Conservation (phyloP, 1,140 invertebrate genomes). For the Episyrphus balteatus region DNA sequence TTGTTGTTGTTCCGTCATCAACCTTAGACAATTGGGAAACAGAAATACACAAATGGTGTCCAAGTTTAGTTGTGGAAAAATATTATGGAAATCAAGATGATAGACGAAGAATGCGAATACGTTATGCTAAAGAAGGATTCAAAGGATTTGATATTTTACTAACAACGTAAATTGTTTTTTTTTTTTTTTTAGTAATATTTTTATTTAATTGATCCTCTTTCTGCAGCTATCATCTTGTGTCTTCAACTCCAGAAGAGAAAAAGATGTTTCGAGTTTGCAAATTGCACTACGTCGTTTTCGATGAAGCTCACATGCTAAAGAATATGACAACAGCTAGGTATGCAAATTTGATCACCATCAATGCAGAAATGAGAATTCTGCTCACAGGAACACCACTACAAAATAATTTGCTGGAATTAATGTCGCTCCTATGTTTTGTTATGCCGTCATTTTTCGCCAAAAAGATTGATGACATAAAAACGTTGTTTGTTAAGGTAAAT, state of each 20-base stretch:
- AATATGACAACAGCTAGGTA: constrained; percentile 91
- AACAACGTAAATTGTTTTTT: constrained; percentile 54
- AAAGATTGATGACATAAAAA: constrained; percentile 79
- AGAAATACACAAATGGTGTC: constrained; percentile 77
- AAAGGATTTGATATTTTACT: constrained; percentile 72
- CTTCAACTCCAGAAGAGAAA: constrained; percentile 75
- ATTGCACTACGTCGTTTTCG: constrained; percentile 89
- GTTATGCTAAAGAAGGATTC: constrained; percentile 63
- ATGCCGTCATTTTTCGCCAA: constrained; percentile 90
- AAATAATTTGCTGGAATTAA: constrained; percentile 91
- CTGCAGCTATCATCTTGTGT: constrained; percentile 58
- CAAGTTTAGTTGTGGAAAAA: constrained; percentile 61
- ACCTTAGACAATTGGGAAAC: constrained; percentile 86
- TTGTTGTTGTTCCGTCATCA: constrained; percentile 86
- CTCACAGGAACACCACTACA: constrained; percentile 90
- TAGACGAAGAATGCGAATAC: constrained; percentile 59
- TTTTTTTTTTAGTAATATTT: not conserved
- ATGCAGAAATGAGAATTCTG: constrained; percentile 70
- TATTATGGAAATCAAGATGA: constrained; percentile 86
- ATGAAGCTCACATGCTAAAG: constrained; percentile 96
- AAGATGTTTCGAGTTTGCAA: constrained; percentile 80
- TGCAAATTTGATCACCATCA: constrained; percentile 77
- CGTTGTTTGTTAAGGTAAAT: constrained; percentile 60
- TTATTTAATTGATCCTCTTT: not conserved
- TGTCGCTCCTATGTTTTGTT: constrained; percentile 89